A percentile compares a stretch with the other conserved stretches of the same genome.
phyloP scores from a whole-genome alignment of 2,888 invertebrate genomes.

The Apotomis turbidana region DNA sequence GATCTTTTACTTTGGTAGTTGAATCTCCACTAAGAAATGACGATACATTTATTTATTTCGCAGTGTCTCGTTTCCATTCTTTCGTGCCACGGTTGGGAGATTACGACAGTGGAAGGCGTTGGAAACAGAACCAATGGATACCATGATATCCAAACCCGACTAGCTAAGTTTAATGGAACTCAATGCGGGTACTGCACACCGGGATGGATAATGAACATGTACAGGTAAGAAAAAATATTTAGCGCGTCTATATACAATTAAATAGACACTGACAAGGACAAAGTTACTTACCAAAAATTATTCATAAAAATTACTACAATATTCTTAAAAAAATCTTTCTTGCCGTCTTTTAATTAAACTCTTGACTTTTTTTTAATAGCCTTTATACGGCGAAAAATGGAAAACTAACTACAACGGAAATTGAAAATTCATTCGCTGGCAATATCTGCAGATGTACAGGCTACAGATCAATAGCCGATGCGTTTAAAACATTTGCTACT shows the following conservation, averaged over 20 bases:
- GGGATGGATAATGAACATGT: conserved; percentile 90
- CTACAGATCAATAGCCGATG: conserved; percentile 84
- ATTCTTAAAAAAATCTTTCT: too few relatives aligned
- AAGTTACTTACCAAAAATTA: too few relatives aligned
- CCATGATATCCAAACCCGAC: conserved; percentile 85
- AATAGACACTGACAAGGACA: too few relatives aligned
- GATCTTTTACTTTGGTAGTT: too few relatives aligned
- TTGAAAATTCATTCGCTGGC: conserved; percentile 83
- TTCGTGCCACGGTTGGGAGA: conserved; percentile 85
- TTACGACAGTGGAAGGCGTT: conserved; percentile 88
- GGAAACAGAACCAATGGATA: conserved; percentile 86
- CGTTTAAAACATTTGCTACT: conserved; percentile 82
- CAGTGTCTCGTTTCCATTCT: conserved; percentile 86
- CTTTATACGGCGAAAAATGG: conserved; percentile 29
- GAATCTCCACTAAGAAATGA: too few relatives aligned
- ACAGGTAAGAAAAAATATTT: conserved; percentile 70
- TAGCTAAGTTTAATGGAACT: conserved; percentile 86
- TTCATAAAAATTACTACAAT: too few relatives aligned
- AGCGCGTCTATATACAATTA: too few relatives aligned
- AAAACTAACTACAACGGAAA: conserved; percentile 53
- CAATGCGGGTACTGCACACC: conserved; percentile 91
- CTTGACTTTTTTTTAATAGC: conserved; percentile 2
- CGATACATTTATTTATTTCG: background rate
- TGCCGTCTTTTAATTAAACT: background rate
- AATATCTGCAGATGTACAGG: conserved; percentile 86